These are phyloP conservation scores for Danio kyathit DNA, from an alignment of 2,797 vertebrate species.

Conservation along the genomic window DNA sequence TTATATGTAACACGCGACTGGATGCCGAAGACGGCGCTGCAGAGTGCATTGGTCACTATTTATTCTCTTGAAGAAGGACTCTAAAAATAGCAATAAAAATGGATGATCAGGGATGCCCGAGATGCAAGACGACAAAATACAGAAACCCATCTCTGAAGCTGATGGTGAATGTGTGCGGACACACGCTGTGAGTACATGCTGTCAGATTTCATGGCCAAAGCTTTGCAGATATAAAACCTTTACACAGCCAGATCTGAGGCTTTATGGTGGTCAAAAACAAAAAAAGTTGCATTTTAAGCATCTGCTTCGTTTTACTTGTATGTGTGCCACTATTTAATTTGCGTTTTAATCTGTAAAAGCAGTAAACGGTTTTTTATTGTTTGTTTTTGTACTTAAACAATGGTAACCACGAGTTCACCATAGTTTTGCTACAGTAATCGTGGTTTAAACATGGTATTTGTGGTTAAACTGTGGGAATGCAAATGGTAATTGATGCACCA, in stretches of 20 bases:
- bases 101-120: constrained; percentile 94
- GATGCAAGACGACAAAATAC: constrained; percentile 98
- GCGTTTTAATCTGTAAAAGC: background rate
- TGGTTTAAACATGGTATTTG: no score
- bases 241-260: background rate
- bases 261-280: no score
- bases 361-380: constrained; percentile 1
- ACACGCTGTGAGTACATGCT: constrained; percentile 92
- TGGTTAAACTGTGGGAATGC: no score
- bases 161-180: constrained; percentile 98
- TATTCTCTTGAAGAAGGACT: background rate
- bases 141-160: constrained; percentile 95
- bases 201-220: background rate
- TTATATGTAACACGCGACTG: constrained; percentile 31
- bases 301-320: background rate
- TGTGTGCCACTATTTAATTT: background rate
- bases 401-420: background rate
- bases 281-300: background rate
- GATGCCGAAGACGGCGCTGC: background rate
- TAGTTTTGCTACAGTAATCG: background rate
- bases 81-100: constrained; percentile 79
- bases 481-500: no score
- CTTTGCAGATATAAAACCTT: background rate
- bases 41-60: background rate
- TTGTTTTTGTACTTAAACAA: background rate